Percentiles rank a stretch among this genome's conserved stretches.
These are phyloP conservation scores for Prochilodus magdalenae DNA, from an alignment of 2,113 vertebrate species.

Conservation along the genomic window DNA sequence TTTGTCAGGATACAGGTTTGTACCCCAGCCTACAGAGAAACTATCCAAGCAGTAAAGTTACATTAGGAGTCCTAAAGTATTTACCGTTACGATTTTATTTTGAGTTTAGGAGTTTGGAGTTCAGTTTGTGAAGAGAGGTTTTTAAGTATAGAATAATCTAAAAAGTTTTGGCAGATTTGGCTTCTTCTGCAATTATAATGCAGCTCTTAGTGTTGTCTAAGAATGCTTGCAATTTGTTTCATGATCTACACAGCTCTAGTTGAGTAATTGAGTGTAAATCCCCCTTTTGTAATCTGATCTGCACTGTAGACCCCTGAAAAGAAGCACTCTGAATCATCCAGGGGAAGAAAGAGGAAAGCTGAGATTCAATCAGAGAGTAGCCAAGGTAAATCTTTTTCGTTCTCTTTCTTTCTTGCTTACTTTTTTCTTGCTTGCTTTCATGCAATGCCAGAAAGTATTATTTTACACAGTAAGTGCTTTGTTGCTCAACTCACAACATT, in stretches of 20 bases:
- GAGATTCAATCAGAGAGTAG: slow-evolving; percentile 97
- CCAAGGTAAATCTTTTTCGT: slow-evolving; percentile 83
- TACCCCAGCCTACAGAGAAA: too few relatives aligned
- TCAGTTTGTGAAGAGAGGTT: too few relatives aligned
- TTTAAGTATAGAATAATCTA: too few relatives aligned
- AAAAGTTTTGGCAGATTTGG: too few relatives aligned
- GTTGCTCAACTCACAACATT: neutral
- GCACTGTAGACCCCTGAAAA: slow-evolving; percentile 93
- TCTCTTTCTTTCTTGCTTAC: neutral
- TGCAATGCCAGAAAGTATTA: neutral
- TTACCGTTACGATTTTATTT: too few relatives aligned
- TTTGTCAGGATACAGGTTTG: too few relatives aligned
- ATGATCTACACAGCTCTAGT: neutral
- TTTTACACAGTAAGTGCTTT: slow-evolving; percentile 6
- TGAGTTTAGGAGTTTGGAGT: too few relatives aligned
- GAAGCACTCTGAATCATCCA: slow-evolving; percentile 92
- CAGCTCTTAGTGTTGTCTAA: neutral
- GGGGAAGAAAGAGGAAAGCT: slow-evolving; percentile 97
- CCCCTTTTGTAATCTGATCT: slow-evolving; percentile 12
- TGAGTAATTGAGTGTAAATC: neutral
- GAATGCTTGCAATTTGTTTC: neutral
- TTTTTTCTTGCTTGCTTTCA: neutral
- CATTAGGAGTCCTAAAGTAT: too few relatives aligned
- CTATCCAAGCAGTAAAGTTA: too few relatives aligned
- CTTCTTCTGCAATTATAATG: too few relatives aligned